phyloP scores from a whole-genome alignment of 2,113 vertebrate species.

The Numenius arquata region DNA sequence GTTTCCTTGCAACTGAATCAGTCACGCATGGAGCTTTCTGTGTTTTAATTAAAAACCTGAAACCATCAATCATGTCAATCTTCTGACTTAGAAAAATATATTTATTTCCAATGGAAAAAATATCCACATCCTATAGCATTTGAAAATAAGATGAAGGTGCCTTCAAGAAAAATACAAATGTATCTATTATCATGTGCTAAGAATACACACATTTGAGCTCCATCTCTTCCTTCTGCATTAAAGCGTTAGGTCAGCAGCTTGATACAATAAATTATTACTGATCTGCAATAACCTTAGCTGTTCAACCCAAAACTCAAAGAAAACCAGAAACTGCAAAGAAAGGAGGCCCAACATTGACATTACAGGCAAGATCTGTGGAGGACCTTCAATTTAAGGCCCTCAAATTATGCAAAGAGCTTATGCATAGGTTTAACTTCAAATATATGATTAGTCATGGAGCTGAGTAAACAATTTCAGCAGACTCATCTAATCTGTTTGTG shows the following conservation, averaged over 20 bases:
- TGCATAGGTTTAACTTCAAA: background rate
- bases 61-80: conserved; percentile 1
- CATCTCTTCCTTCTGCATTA: background rate
- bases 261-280: conserved; percentile 4
- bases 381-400: background rate
- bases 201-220: background rate
- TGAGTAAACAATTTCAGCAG: conserved; percentile 47
- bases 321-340: background rate
- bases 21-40: background rate
- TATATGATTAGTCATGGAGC: conserved; percentile 58
- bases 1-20: conserved; percentile 27
- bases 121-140: background rate
- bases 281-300: background rate
- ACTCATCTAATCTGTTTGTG: conserved; percentile 49
- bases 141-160: background rate
- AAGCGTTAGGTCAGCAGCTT: conserved; percentile 4
- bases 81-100: background rate
- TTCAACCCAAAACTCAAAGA: background rate
- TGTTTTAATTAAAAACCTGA: conserved; percentile 46
- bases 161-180: background rate
- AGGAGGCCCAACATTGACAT: background rate
- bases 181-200: background rate
- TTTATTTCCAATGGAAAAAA: conserved; percentile 10
- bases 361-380: background rate
- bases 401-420: background rate